These are phyloP conservation scores for Dicroscelio sp. DNA, from an alignment of 2,888 invertebrate species.

Conservation along the genomic window DNA sequence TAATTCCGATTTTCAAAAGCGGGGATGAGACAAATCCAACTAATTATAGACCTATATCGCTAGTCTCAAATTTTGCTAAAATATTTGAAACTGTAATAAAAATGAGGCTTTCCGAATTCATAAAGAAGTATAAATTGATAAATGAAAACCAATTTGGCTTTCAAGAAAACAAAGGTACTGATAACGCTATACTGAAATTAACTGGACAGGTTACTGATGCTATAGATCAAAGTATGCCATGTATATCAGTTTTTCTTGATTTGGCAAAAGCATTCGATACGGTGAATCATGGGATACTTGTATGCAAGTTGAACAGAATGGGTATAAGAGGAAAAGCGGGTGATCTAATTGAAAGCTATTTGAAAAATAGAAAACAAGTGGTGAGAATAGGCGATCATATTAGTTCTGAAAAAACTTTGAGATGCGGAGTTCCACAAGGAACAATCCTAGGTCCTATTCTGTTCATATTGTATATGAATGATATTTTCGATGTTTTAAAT, in stretches of 20 bases:
- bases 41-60: slow-evolving; percentile 44
- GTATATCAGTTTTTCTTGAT: slow-evolving; percentile 18
- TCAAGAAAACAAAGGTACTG: slow-evolving; percentile 18
- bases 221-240: neutral
- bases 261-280: slow-evolving; percentile 38
- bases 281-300: slow-evolving; percentile 9
- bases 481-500: no score
- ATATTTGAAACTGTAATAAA: slow-evolving; percentile 30
- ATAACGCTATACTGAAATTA: no score
- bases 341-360: slow-evolving; percentile 16
- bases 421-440: no score
- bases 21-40: neutral
- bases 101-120: neutral
- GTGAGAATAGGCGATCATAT: neutral
- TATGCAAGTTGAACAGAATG: neutral
- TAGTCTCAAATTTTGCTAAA: slow-evolving; percentile 41
- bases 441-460: no score
- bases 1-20: slow-evolving; percentile 14
- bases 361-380: slow-evolving; percentile 3
- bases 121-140: slow-evolving; percentile 5
- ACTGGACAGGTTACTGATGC: neutral
- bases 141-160: slow-evolving; percentile 15
- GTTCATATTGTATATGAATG: no score
- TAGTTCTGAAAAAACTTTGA: neutral
- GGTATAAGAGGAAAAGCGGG: slow-evolving; percentile 13